Conservation (phyloP, 2,797 vertebrate genomes). For the Pseudotriccus pelzelni region DNA sequence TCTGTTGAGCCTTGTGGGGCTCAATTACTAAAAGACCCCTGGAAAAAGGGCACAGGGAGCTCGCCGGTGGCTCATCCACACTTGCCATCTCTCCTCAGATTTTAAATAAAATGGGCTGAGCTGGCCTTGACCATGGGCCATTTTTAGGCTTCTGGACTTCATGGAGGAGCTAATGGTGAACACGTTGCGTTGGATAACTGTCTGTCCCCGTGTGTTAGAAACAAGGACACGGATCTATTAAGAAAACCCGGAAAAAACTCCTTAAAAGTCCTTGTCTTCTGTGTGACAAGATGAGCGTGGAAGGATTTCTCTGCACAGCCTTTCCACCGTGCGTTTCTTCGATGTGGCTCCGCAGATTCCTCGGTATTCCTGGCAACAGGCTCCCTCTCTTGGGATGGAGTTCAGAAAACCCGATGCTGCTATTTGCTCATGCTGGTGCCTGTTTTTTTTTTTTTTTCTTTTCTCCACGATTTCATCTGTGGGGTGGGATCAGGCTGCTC, state of each 20-base stretch:
- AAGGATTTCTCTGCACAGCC: background rate
- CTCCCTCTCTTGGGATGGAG: background rate
- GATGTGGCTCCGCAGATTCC: background rate
- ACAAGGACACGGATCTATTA: background rate
- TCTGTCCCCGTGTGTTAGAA: background rate
- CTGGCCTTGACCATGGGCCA: background rate
- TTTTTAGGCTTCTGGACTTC: background rate
- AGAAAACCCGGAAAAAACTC: background rate
- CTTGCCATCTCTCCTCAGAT: background rate
- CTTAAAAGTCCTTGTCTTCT: background rate
- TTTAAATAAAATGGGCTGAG: background rate
- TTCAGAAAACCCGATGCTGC: background rate
- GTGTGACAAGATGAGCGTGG: background rate
- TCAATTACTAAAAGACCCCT: background rate
- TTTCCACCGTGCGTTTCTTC: background rate
- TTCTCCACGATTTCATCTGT: background rate
- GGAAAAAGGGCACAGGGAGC: background rate
- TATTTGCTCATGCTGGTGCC: background rate
- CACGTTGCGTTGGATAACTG: background rate
- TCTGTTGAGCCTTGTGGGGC: background rate
- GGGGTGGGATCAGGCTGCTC: background rate
- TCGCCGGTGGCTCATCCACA: background rate
- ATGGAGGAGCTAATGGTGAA: background rate
- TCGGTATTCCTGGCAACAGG: background rate
- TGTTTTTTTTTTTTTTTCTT: background rate